Conservation (phyloP, 2,113 vertebrate genomes). For the Alces alces region DNA sequence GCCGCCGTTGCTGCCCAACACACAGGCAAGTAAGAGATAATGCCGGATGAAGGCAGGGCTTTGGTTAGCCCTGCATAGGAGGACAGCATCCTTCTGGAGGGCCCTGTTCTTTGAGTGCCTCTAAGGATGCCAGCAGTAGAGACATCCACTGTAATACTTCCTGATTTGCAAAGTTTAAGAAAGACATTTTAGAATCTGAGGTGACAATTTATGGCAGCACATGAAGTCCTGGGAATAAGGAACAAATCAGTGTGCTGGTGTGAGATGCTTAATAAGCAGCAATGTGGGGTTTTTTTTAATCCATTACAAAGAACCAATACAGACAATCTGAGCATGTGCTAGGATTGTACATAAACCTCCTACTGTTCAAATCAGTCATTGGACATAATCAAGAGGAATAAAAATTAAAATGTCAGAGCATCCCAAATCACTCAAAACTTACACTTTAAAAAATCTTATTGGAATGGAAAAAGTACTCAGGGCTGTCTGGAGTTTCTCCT, state of each 20-base stretch:
- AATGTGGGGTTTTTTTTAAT: rapidly evolving
- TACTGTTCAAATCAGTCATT: rapidly evolving
- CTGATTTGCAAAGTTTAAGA: background rate
- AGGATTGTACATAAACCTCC: rapidly evolving
- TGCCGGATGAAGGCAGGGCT: background rate
- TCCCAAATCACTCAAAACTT: background rate
- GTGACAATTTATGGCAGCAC: background rate
- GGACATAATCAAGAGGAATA: background rate
- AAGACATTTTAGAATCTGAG: background rate
- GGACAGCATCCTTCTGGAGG: background rate
- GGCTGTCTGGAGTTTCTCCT: background rate
- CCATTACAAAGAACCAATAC: rapidly evolving
- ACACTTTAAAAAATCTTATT: background rate
- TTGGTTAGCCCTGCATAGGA: background rate
- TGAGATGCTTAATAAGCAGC: rapidly evolving
- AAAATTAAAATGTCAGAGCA: background rate
- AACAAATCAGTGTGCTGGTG: rapidly evolving
- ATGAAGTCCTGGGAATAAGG: background rate
- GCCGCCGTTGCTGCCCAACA: background rate
- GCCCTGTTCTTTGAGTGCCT: background rate
- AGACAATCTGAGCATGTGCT: rapidly evolving
- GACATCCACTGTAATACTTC: background rate
- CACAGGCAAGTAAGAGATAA: rapidly evolving
- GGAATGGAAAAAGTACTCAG: background rate
- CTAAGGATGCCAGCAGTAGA: background rate